A percentile compares a stretch with the other conserved stretches of the same genome.
Conservation (phyloP, 2,888 invertebrate genomes). For the Steinernema carpocapsae region DNA sequence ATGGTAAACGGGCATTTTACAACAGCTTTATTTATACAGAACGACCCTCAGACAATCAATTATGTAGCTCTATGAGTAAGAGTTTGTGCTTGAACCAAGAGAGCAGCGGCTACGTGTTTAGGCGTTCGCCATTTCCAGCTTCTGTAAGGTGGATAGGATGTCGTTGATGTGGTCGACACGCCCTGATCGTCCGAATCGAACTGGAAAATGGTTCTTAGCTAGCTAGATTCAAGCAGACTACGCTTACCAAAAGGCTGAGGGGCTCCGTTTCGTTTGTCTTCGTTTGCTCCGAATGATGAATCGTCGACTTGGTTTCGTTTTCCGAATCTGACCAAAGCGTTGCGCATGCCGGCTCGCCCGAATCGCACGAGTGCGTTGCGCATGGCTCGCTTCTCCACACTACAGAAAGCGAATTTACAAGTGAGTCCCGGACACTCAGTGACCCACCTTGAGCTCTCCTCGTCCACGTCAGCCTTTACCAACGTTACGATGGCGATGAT, state of each 20-base stretch:
- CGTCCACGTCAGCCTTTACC: slow-evolving; percentile 21
- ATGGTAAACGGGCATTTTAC: not conserved
- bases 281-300: slow-evolving; percentile 44
- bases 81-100: slow-evolving; percentile 3
- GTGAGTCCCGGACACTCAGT: not conserved
- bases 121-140: slow-evolving; percentile 52
- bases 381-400: slow-evolving; percentile 59
- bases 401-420: slow-evolving; percentile 26
- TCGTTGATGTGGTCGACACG: slow-evolving; percentile 60
- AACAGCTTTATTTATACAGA: slow-evolving; percentile 35
- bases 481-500: slow-evolving; percentile 15
- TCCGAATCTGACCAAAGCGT: slow-evolving; percentile 60
- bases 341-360: slow-evolving; percentile 56
- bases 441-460: slow-evolving; percentile 6
- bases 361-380: slow-evolving; percentile 60
- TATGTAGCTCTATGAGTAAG: slow-evolving; percentile 23
- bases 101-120: slow-evolving; percentile 37
- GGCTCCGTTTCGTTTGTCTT: slow-evolving; percentile 59
- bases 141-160: slow-evolving; percentile 56
- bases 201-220: slow-evolving; percentile 41
- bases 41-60: slow-evolving; percentile 35
- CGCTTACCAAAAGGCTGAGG: slow-evolving; percentile 59
- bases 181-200: slow-evolving; percentile 60
- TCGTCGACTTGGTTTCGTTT: slow-evolving; percentile 43
- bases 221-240: not conserved